A percentile compares a stretch with the other conserved stretches of the same genome.
phyloP scores from a whole-genome alignment of 2,888 invertebrate genomes.

The Brachynemurus nebulosus region DNA sequence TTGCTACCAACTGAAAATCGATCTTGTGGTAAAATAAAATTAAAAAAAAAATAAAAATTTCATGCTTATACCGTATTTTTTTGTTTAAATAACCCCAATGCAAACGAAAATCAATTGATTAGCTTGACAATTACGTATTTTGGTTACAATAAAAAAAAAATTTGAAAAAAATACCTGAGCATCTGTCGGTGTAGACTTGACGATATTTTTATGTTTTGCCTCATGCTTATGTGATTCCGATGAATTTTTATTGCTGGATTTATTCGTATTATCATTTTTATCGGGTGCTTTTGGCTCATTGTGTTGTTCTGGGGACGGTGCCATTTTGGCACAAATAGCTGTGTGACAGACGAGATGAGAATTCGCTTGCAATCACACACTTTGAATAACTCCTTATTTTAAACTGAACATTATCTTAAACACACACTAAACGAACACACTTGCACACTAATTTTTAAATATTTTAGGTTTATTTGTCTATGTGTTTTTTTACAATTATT shows the following conservation, averaged over 20 bases:
- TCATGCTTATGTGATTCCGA: constrained; percentile 33
- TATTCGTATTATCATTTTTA: constrained; percentile 42
- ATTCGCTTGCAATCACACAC: neutral
- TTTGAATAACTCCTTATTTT: neutral
- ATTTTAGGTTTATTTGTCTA: too few species aligned
- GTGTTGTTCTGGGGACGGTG: constrained; percentile 65
- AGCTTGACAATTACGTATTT: neutral
- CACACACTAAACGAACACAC: constrained; percentile 1
- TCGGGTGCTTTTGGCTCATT: constrained; percentile 63
- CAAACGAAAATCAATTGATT: too few species aligned
- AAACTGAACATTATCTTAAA: constrained; percentile 3
- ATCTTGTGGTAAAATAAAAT: neutral
- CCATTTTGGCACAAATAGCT: constrained; percentile 41
- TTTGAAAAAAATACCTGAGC: constrained; percentile 7
- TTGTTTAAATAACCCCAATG: too few species aligned
- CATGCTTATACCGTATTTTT: too few species aligned
- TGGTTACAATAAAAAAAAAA: neutral
- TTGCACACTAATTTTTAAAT: constrained; percentile 3
- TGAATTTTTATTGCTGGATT: constrained; percentile 28
- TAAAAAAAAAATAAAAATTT: too few species aligned
- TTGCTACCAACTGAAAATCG: neutral
- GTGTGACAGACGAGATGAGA: constrained; percentile 5
- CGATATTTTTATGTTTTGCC: constrained; percentile 22
- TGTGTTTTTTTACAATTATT: neutral
- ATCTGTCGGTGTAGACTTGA: constrained; percentile 5